phyloP scores from a whole-genome alignment of 2,113 vertebrate species.

The Rattus rattus region DNA sequence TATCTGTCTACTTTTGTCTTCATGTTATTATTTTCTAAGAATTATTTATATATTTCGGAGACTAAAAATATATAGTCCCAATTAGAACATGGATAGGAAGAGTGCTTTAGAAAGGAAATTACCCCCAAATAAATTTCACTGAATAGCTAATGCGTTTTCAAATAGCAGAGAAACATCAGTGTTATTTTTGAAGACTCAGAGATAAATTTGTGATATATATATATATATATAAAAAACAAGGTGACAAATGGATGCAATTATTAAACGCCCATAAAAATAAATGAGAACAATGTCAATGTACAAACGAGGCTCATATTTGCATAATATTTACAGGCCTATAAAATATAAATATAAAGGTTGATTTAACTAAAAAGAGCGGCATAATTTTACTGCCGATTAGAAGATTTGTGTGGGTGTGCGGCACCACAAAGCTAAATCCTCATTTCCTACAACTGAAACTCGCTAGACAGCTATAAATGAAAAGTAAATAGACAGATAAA shows the following conservation, averaged over 20 bases:
- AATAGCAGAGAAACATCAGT: background rate
- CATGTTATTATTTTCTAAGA: background rate
- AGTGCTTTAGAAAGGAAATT: background rate
- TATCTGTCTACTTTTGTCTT: background rate
- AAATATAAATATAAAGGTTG: background rate
- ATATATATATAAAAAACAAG: background rate
- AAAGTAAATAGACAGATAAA: background rate
- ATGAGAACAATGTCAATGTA: background rate
- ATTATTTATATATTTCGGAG: background rate
- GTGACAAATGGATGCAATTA: background rate
- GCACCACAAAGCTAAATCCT: background rate
- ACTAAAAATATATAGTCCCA: background rate
- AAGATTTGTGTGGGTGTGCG: background rate
- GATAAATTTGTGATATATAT: background rate
- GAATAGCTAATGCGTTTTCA: conserved; percentile 21
- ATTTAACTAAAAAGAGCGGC: conserved; percentile 25
- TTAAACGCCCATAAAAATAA: conserved; percentile 3
- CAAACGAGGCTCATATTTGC: background rate
- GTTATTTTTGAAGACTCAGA: conserved; percentile 14
- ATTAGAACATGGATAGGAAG: background rate
- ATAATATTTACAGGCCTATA: conserved; percentile 9
- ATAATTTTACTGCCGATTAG: conserved; percentile 10
- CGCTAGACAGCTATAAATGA: background rate
- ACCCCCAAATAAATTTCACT: background rate
- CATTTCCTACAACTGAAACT: background rate